Base-by-base conservation (phyloP, 2,113 vertebrate genomes). In the Heterochromis multidens region DNA sequence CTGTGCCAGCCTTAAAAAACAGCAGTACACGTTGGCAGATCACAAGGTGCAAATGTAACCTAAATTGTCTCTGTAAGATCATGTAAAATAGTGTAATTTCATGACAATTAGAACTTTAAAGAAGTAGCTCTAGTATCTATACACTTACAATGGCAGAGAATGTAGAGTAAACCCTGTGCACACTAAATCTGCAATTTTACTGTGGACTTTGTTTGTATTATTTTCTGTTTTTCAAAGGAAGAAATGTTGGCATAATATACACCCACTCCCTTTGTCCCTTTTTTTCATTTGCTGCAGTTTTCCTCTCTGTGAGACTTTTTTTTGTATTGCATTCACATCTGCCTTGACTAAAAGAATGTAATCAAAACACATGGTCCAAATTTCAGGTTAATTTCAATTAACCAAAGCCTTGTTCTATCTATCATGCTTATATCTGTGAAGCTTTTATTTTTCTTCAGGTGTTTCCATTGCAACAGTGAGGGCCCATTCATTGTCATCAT, bases 401-500 rank as follows among this genome's bases (percentile, higher is more conserved):
- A 40, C 72, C 74, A n/a, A 31, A 61, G 52, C 77, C 61, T 57
- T 6, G 2, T 60, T 56, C 76, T 27, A 19, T 27, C 52, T n/a
- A 0, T 56, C 37, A 5, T 9, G 76, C 86, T 81, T 70, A 77
- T 62, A 81, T 87, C 59, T 60, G 60, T 29, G n/a, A 85, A 79
- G 77, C 21, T 83, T 63, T 82, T 82, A n/a, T 79, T 3, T 21
- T 57, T 40, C 58, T 37, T 52, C 5, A 2, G 60, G 52, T 3
- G 27, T 91, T 89, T 82, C 70, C 83, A 49, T 63, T 84, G 84
- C 63, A 89, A 58, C 84, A 82, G 49, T 63, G 57, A 90, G 61
- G 65, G 37, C 52, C 65, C 25, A 72, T 82, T 90, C 84, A 89
- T 91, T 90, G 88, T 89, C 62, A 81, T 79, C 84, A 79, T 77